Conservation (phyloP, 1,140 invertebrate genomes). For the Bombus confusus region DNA sequence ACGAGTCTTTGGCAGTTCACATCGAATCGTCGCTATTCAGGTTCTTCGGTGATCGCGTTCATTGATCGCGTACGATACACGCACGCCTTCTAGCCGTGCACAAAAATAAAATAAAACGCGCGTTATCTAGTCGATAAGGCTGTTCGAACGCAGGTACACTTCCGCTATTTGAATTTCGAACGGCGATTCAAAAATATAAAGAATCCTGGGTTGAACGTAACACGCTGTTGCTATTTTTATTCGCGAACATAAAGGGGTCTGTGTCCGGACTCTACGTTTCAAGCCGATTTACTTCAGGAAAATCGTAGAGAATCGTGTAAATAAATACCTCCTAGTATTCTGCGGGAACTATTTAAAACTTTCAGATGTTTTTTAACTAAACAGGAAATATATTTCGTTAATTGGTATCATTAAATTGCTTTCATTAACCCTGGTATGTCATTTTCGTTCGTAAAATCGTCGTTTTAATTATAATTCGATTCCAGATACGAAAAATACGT, state of each 20-base stretch:
- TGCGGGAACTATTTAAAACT: neutral
- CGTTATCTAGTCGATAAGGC: constrained; percentile 36
- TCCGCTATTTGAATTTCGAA: constrained; percentile 38
- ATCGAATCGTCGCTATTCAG: neutral
- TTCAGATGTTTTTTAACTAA: neutral
- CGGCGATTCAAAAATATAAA: constrained; percentile 26
- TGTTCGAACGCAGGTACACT: constrained; percentile 10
- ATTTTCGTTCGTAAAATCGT: too few species aligned
- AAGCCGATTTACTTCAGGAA: neutral
- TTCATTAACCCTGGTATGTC: neutral
- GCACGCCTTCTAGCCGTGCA: neutral
- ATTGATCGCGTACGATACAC: constrained; percentile 25
- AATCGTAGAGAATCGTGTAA: neutral
- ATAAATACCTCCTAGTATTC: neutral
- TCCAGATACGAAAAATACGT: too few species aligned
- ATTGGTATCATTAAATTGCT: neutral
- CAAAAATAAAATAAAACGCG: constrained; percentile 25
- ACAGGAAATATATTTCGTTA: neutral
- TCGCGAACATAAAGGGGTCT: constrained; percentile 16
- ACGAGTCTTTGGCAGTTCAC: neutral
- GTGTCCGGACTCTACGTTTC: neutral
- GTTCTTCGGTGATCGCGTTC: constrained; percentile 9
- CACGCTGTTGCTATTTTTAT: constrained; percentile 28
- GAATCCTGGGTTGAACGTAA: neutral
- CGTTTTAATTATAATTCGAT: too few species aligned